These are phyloP conservation scores for Solenodon paradoxus DNA, from an alignment of 2,113 vertebrate species.

Conservation along the genomic window DNA sequence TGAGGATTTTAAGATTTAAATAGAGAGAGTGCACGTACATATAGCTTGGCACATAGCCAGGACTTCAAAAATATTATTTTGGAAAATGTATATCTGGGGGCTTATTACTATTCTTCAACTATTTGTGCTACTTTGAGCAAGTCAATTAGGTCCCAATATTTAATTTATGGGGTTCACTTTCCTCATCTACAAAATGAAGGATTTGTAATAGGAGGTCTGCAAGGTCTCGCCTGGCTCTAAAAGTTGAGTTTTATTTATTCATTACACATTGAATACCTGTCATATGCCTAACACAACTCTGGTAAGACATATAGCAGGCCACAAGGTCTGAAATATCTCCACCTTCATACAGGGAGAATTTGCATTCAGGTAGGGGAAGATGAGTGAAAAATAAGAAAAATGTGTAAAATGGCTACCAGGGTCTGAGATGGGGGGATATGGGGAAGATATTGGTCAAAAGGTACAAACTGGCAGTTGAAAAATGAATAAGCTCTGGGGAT, in stretches of 20 bases:
- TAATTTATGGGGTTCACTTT: background rate
- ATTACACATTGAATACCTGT: background rate
- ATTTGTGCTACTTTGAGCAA: background rate
- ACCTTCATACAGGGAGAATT: background rate
- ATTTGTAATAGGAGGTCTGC: background rate
- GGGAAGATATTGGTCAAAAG: background rate
- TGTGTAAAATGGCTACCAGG: background rate
- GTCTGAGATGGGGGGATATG: background rate
- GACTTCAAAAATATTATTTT: background rate
- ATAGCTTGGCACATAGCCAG: background rate
- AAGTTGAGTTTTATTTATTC: background rate
- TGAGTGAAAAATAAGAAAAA: background rate
- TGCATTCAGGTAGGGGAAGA: background rate
- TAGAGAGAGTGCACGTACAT: background rate
- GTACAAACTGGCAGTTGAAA: background rate
- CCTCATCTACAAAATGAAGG: background rate
- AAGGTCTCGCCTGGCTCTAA: background rate
- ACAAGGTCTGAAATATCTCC: background rate
- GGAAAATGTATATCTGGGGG: background rate
- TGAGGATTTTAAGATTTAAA: background rate
- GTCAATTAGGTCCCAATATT: background rate
- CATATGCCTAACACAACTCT: background rate
- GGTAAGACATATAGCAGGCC: background rate
- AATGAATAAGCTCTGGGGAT: background rate
- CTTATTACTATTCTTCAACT: background rate